Conservation (phyloP, 2,888 invertebrate genomes). For the Macrophya annulata region DNA sequence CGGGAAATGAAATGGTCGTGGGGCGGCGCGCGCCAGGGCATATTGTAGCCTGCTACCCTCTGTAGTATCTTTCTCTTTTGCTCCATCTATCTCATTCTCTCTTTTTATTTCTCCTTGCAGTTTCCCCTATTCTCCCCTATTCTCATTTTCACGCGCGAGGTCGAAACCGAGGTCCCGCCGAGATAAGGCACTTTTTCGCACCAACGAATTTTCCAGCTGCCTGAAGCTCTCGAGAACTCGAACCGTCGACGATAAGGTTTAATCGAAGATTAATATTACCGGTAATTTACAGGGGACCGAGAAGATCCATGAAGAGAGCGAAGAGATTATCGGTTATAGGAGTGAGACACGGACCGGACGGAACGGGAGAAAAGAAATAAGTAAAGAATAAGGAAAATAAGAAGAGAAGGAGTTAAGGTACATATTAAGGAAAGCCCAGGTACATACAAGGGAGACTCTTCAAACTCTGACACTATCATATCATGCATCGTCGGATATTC, state of each 20-base stretch:
- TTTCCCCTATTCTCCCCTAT: constrained; percentile 55
- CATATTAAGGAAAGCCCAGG: background rate
- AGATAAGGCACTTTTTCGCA: constrained; percentile 66
- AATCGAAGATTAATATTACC: constrained; percentile 76
- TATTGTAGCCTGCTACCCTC: constrained; percentile 48
- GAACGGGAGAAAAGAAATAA: background rate
- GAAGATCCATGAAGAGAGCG: background rate
- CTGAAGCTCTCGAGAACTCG: constrained; percentile 52
- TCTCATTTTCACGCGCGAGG: constrained; percentile 61
- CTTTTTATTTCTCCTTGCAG: constrained; percentile 4
- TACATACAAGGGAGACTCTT: background rate
- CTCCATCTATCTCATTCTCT: constrained; percentile 36
- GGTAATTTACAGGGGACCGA: constrained; percentile 60
- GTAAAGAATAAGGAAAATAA: background rate
- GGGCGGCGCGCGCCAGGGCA: constrained; percentile 25
- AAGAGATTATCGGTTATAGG: constrained; percentile 26
- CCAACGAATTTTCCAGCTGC: constrained; percentile 68
- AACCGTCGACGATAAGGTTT: constrained; percentile 69
- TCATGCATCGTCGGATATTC: background rate
- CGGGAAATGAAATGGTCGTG: constrained; percentile 49
- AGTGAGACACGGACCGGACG: background rate
- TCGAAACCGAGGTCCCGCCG: constrained; percentile 35
- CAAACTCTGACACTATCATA: background rate
- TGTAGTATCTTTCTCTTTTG: too few relatives aligned
- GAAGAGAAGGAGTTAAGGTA: background rate